These are phyloP conservation scores for Casuarius casuarius DNA, from an alignment of 2,113 vertebrate species.

Conservation along the genomic window DNA sequence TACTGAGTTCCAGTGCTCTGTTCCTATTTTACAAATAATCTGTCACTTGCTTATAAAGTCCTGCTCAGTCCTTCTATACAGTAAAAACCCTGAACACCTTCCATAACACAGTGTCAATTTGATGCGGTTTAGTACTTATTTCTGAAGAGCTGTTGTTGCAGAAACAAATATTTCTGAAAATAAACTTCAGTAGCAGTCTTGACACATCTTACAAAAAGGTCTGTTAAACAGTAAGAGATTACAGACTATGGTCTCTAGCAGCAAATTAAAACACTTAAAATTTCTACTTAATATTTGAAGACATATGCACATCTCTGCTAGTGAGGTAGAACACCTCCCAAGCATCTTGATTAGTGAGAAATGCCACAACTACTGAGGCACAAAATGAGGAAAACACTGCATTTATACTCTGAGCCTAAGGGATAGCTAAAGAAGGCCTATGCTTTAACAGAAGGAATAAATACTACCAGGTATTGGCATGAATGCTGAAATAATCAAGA, in stretches of 20 bases:
- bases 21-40: background rate
- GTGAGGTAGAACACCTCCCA: background rate
- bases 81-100: background rate
- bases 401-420: background rate
- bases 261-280: background rate
- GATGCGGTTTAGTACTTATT: background rate
- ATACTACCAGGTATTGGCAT: background rate
- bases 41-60: background rate
- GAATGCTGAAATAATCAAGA: background rate
- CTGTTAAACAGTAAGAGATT: background rate
- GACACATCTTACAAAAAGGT: background rate
- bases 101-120: accelerated
- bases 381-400: background rate
- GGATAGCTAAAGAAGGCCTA: background rate
- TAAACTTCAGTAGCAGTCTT: background rate
- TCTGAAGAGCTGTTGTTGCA: background rate
- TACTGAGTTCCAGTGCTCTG: background rate
- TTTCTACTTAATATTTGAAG: background rate
- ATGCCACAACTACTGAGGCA: background rate
- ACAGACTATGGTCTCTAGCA: accelerated
- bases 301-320: background rate
- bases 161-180: background rate
- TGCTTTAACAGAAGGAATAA: background rate
- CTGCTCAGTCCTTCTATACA: background rate
- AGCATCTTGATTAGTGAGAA: background rate